A percentile compares a stretch with the other conserved stretches of the same genome.
These are phyloP conservation scores for Tinea semifulvella DNA, from an alignment of 2,888 invertebrate species.

Conservation along the genomic window DNA sequence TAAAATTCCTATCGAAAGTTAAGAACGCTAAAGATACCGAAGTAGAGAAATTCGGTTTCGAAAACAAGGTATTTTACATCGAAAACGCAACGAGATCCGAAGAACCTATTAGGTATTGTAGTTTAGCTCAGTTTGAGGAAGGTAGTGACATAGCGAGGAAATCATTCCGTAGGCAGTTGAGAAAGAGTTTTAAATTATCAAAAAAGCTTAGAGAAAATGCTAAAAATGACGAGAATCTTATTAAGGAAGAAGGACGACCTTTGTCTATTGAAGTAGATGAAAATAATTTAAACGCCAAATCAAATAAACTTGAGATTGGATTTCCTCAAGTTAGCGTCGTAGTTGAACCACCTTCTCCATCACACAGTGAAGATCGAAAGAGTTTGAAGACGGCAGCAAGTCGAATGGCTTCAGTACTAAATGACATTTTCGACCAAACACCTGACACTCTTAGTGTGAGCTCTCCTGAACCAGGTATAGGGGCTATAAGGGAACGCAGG, in stretches of 20 bases:
- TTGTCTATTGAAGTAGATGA: background rate
- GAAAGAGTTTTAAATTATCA: conserved; percentile 42
- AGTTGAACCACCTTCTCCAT: conserved; percentile 79
- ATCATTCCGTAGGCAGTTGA: conserved; percentile 71
- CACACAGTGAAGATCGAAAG: conserved; percentile 68
- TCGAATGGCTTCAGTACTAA: conserved; percentile 57
- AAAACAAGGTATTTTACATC: conserved; percentile 75
- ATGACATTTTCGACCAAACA: conserved; percentile 50
- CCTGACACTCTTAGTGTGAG: conserved; percentile 51
- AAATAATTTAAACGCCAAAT: background rate
- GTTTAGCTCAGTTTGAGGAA: conserved; percentile 83
- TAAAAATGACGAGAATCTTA: conserved; percentile 36
- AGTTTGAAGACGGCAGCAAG: conserved; percentile 45
- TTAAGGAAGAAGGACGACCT: conserved; percentile 21
- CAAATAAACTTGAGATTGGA: conserved; percentile 15
- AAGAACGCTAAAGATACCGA: conserved; percentile 51
- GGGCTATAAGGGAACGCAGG: conserved; percentile 52
- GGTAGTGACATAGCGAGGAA: conserved; percentile 83
- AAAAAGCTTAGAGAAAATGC: conserved; percentile 47
- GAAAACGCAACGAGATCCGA: conserved; percentile 58
- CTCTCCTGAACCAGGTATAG: conserved; percentile 54
- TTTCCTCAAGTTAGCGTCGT: conserved; percentile 77
- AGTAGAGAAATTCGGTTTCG: conserved; percentile 73
- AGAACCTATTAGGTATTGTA: conserved; percentile 76
- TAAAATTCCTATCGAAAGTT: conserved; percentile 61